Evolutionary conservation across 1,140 invertebrate species (phyloP), one percentile per base, ranked within the genome.

Genomic region (Heterodera schachtii): DNA sequence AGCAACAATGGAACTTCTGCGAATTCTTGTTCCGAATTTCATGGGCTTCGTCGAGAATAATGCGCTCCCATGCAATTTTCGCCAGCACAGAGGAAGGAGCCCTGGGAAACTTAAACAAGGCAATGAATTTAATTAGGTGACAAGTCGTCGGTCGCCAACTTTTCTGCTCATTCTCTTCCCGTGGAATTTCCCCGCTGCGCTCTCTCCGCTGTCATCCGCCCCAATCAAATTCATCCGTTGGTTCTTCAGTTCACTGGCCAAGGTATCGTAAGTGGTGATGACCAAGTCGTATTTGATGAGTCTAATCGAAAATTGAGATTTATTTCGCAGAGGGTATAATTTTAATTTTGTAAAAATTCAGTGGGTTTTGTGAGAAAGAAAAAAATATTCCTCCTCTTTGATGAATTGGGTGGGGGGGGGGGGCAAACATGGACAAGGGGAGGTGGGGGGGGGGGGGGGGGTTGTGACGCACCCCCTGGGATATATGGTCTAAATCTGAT

Each of bases 21-120:
- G 93, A 93, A 90, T 94, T 96, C 86, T 94, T 92, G 91, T 98
- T 98, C 81, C 96, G 93, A 7, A 98, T 94, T 6, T 93, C 92
- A 90, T 98, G 96, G 0, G 94, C 96, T 91, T 98, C 96, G 91
- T 98, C 96, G 11, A 98, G 90, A 83, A 98, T 94, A 16, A 96
- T 93, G 77, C 96, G 91, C 7, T 94, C 92, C 95, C 95, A 98
- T 3, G 90, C 90, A 31, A 96, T 92, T 78, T 92, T 89, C 84
- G 93, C 92, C 43, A 95, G 87, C 19, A 88, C 86, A 43, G 90
- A 88, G 67, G 41, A 49, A 52, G 52, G 16, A 66, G 43, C 44
- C 52, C 31, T 77, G 3, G 64, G 47, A 60, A 77, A 49, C 64
- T 77, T 11, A 64, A 77, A 6, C 6, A 77, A 41, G 31, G 41